These are phyloP conservation scores for Phainopepla nitens DNA, from an alignment of 2,113 vertebrate species.

Conservation along the genomic window DNA sequence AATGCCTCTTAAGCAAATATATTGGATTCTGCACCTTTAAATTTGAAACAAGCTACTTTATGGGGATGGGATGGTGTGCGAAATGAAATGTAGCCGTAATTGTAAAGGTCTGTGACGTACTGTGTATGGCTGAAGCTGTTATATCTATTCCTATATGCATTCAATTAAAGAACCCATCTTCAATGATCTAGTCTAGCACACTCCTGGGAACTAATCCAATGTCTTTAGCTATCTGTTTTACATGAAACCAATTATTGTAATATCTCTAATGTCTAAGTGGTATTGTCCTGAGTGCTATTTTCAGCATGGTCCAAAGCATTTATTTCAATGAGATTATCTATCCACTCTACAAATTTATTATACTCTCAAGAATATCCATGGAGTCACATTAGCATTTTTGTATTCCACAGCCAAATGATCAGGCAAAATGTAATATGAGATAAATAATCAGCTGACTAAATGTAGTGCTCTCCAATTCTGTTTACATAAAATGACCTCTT, in stretches of 20 bases:
- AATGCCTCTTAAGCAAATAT: background rate
- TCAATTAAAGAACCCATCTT: constrained; percentile 15
- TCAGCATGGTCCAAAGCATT: background rate
- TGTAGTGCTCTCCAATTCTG: background rate
- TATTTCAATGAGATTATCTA: constrained; percentile 6
- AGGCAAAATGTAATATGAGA: background rate
- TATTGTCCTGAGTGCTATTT: constrained; percentile 5
- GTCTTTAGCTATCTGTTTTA: constrained; percentile 43
- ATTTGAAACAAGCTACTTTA: background rate
- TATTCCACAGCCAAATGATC: background rate
- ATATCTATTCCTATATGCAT: background rate
- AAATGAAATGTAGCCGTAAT: background rate
- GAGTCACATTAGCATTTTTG: constrained; percentile 30
- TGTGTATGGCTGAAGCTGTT: background rate
- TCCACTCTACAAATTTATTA: constrained; percentile 30
- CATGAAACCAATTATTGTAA: constrained; percentile 38
- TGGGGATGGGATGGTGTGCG: background rate
- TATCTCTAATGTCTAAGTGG: constrained; percentile 18
- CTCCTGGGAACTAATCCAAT: constrained; percentile 33
- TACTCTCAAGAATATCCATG: constrained; percentile 18
- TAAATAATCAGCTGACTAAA: constrained; percentile 31
- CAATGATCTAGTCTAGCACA: background rate
- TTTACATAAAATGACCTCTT: constrained; percentile 18
- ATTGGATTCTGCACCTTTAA: background rate
- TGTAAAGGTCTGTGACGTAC: background rate